Evolutionary conservation across 2,113 vertebrate species (phyloP).

Genomic region (Oxygymnocypris stewartii): DNA sequence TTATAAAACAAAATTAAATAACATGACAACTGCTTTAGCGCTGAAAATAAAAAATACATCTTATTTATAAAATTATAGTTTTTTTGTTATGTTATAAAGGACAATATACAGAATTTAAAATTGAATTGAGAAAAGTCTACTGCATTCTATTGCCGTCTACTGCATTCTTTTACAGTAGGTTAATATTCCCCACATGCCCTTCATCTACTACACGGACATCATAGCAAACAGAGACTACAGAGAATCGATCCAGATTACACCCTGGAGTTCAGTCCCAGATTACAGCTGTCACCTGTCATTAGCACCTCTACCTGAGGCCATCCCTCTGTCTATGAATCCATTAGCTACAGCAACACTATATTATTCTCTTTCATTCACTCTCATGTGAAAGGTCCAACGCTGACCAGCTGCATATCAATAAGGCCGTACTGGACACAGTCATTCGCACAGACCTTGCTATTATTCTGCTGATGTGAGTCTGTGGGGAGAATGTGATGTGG

Average conservation of each 20-base stretch:
- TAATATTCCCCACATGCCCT: neutral
- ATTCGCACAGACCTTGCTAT: constrained; percentile 30
- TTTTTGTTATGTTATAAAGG: neutral
- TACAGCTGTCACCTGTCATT: constrained; percentile 37
- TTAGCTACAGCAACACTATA: constrained; percentile 50
- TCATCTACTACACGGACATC: constrained; percentile 11
- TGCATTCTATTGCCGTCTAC: neutral
- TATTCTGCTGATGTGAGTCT: constrained; percentile 45
- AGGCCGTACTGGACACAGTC: constrained; percentile 22
- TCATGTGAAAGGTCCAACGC: constrained; percentile 38
- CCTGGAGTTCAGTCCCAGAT: constrained; percentile 16
- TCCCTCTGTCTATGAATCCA: constrained; percentile 48
- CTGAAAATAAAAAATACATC: neutral
- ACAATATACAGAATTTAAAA: neutral
- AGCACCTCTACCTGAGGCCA: constrained; percentile 21
- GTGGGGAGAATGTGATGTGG: constrained; percentile 28
- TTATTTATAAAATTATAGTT: neutral
- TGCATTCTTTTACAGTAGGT: neutral
- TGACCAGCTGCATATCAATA: constrained; percentile 44
- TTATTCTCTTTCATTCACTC: constrained; percentile 55
- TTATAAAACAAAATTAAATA: neutral
- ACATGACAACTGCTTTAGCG: neutral
- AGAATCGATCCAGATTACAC: constrained; percentile 10
- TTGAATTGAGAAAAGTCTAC: neutral
- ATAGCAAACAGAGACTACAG: constrained; percentile 9